Evolutionary conservation across 2,113 vertebrate genomes (phyloP), one percentile per base, ranked within the genome.

Genomic region (Charina bottae): DNA sequence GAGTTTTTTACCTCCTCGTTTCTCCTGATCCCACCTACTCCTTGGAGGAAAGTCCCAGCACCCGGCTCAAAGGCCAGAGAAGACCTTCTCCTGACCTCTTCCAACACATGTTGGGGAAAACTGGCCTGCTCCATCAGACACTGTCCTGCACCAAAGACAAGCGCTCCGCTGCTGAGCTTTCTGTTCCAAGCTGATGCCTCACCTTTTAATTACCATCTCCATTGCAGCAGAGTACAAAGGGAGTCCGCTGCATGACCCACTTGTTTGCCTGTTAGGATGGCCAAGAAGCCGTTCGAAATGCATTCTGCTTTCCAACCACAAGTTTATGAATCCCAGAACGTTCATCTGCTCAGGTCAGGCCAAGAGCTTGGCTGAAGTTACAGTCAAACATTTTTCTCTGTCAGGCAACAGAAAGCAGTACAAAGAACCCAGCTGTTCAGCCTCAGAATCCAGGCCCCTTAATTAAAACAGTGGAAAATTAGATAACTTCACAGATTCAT

Each of bases 401-500:
- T 99, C 99, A 99, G 98, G 98, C 98, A 96, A 96, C 98, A 98
- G 98, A 98, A 98, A 97, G 97, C 98, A 97, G 98, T 98, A 98
- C 98, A 98, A 97, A 98, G 97, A 96, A 97, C 96, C 98, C 99
- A 99, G 99, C 99, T 99, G 99, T 96, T 94, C 98, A 98, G 98
- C 97, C 98, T 99, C 98, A 98, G 95, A 97, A 98, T 98, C 98
- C 98, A 97, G 98, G 98, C 98, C 98, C 98, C 98, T 78, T 99
- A 99, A 99, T 99, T 99, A 99, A 99, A 99, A 99, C 99, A 99
- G 98, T 99, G 99, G 99, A 99, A 99, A 99, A 99, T 99, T 98
- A 99, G 99, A 99, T 99, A 99, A 99, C 98, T 99, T 98, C 97
- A 97, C 97, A 98, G 97, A 99, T 99, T 98, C 98, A 99, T 99